Base-by-base conservation (phyloP, 2,888 invertebrate species). In the Eilema griseolum region DNA sequence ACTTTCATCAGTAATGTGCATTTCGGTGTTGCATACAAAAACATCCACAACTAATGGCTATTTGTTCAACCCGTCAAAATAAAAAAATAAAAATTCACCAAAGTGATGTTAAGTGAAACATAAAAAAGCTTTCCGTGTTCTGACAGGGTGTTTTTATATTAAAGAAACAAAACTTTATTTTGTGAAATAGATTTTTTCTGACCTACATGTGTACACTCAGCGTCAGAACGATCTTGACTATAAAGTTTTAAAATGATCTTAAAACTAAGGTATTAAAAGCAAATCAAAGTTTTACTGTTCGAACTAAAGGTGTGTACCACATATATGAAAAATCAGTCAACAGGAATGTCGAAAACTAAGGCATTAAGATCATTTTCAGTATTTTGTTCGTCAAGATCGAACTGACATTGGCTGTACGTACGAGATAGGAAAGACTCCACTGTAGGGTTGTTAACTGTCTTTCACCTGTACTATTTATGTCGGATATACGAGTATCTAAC, bases 1-100 rank as follows among this genome's bases (percentile, higher is more conserved):
- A 75, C 70, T 83, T 77, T 80, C 82, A 83, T 80, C 81, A 76
- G 78, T 83, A 79, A 82, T 82, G 77, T 77, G 82, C 83, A 78
- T 83, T 82, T 78, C 56, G 23, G 72, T 67, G 74, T 56, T 74
- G 74, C 81, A 78, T 79, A 75, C 77, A 79, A 76, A 82, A 77
- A 83, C 66, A 59, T 70, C 70, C 69, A 31, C 41, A 31, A 64
- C 73, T 70, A 75, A 78, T 69, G 62, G 70, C n/a, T 59, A 74
- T 75, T 78, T 74, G 66, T 65, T 57, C 10, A 16, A 57, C 23
- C 33, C 10, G 24, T 16, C 26, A 62, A 68, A 68, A 57, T 62
- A 62, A 62, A 26, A 62, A 62, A 26, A 60, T 24, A 10, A 24
- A 60, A 46, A 7, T 46, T 46, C 28, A 61, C 28, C 57, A 59